phyloP scores from a whole-genome alignment of 2,888 invertebrate genomes.

The Dorcus hopei region DNA sequence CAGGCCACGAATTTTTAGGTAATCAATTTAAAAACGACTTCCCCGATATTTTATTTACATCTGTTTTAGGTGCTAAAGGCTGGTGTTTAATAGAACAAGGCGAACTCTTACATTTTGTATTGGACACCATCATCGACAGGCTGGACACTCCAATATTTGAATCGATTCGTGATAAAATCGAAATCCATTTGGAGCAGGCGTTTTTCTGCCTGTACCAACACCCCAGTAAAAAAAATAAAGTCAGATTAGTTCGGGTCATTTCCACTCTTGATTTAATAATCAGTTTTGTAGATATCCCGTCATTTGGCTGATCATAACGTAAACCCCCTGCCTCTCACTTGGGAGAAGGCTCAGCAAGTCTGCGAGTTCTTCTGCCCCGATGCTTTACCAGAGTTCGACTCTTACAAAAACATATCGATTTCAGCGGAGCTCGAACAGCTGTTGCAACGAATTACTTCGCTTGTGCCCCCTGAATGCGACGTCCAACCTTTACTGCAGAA shows the following conservation, averaged over 20 bases:
- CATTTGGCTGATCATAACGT: constrained; percentile 76
- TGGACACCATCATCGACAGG: constrained; percentile 71
- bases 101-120: constrained; percentile 71
- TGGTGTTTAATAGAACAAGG: constrained; percentile 80
- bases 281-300: constrained; percentile 48
- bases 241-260: constrained; percentile 23
- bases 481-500: constrained; percentile 61
- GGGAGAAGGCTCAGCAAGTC: constrained; percentile 70
- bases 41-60: neutral
- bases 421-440: constrained; percentile 76
- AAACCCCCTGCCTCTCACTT: constrained; percentile 64
- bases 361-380: constrained; percentile 81
- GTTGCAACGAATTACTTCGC: constrained; percentile 64
- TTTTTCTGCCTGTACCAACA: constrained; percentile 84
- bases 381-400: constrained; percentile 78
- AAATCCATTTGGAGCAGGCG: constrained; percentile 80
- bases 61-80: constrained; percentile 53
- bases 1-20: constrained; percentile 82
- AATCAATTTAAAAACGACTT: constrained; percentile 41
- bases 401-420: constrained; percentile 70
- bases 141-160: constrained; percentile 64
- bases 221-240: constrained; percentile 68
- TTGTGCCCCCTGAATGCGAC: constrained; percentile 68
- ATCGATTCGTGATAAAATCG: constrained; percentile 64
- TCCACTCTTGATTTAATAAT: neutral